Percentiles rank a stretch among this genome's conserved stretches.
phyloP scores from a whole-genome alignment of 2,113 vertebrate genomes.

The Muntiacus muntjak region DNA sequence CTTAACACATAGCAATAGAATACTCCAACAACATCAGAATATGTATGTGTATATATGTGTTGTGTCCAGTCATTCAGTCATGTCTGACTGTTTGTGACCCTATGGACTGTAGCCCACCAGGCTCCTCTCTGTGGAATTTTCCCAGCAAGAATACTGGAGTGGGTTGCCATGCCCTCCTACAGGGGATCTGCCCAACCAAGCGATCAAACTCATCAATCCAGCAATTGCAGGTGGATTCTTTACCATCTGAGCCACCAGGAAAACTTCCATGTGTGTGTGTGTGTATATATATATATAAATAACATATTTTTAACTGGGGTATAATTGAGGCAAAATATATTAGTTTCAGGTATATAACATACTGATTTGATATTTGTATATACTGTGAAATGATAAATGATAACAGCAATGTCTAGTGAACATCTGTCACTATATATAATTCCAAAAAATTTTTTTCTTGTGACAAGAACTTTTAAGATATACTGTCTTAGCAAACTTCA shows the following conservation, averaged over 20 bases:
- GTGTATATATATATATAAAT: not conserved
- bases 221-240: accelerated
- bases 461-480: not conserved
- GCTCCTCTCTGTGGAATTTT: not conserved
- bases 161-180: not conserved
- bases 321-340: not conserved
- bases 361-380: no score
- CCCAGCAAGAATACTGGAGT: not conserved
- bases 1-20: accelerated
- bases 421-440: not conserved
- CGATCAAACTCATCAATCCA: not conserved
- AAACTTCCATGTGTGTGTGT: not conserved
- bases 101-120: not conserved
- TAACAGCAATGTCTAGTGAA: not conserved
- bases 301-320: not conserved
- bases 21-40: accelerated
- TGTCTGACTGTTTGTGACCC: not conserved
- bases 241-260: not conserved
- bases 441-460: not conserved
- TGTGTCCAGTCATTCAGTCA: not conserved
- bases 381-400: not conserved
- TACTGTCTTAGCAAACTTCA: not conserved
- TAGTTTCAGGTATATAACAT: not conserved
- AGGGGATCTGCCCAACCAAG: not conserved
- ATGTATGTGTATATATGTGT: not conserved